Base-by-base conservation (phyloP, 2,113 vertebrate genomes). In the Zosterops borbonicus region DNA sequence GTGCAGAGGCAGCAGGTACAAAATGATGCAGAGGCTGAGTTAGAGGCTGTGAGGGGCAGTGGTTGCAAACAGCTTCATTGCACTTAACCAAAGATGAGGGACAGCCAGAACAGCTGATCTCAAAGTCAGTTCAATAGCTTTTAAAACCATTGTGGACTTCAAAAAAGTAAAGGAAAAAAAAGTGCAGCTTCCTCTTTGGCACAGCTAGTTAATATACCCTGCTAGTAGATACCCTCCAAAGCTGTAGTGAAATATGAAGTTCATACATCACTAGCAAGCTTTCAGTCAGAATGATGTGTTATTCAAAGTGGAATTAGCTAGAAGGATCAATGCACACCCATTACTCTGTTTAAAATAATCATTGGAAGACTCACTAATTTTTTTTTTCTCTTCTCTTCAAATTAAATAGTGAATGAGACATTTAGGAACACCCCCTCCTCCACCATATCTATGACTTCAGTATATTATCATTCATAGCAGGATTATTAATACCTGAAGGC, bases 311-410 rank as follows among this genome's bases (percentile, higher is more conserved):
- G 92, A 97, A 96, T 97, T 96, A 96, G 94, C 95, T 96, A 41
- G 94, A 95, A 97, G 95, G 95, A 97, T 97, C 97, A 93, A 96
- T 97, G 92, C 56, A 84, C 47, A 55, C 83, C 76, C 88, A 96
- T 97, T 97, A 97, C 53, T 95, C 93, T 95, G 69, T 97, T 95
- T 95, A 95, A 96, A 97, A 91, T 94, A 97, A 96, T 97, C 79
- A 91, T 75, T 93, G 77, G 65, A 95, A 92, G 86, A 93, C 35
- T 94, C 93, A 87, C 93, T 96, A 74, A n/a, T n/a, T 93, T 71
- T 70, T 50, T 39, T 59, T 13, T 13, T 3, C 49, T 28, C 21
- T n/a, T 49, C 80, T 90, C 71, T 89, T 91, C 65, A 76, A 92
- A 80, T 69, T 95, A 78, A 41, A 55, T 24, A 59, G 84, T 82